phyloP scores from a whole-genome alignment of 1,140 invertebrate genomes.

The Lordiphosa stackelbergi region DNA sequence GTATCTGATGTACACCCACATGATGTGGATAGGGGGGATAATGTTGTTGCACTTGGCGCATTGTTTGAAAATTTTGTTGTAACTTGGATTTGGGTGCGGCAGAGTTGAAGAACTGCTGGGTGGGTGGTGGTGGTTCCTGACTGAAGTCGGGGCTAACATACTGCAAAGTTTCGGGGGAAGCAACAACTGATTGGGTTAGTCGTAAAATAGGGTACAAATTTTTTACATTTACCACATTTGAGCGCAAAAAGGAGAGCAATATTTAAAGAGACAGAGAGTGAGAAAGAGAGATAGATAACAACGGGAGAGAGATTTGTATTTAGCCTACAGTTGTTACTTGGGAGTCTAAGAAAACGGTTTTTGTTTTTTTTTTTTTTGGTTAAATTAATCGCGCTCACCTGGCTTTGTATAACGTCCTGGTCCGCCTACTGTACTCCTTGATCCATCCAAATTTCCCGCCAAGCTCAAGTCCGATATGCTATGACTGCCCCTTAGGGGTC shows the following conservation, averaged over 20 bases:
- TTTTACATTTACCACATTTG: constrained; percentile 45
- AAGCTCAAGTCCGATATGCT: constrained; percentile 85
- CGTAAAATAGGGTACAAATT: constrained; percentile 16
- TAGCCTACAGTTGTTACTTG: constrained; percentile 45
- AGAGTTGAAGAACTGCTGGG: constrained; percentile 68
- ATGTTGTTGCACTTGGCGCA: constrained; percentile 76
- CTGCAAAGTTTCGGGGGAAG: constrained; percentile 63
- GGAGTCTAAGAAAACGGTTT: neutral
- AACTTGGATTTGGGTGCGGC: constrained; percentile 76
- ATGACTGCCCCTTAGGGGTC: constrained; percentile 88
- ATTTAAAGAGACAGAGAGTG: constrained; percentile 36
- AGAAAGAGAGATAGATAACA: constrained; percentile 37
- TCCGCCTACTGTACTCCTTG: constrained; percentile 47
- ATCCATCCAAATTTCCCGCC: constrained; percentile 77
- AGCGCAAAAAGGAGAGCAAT: constrained; percentile 44
- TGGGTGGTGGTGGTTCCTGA: constrained; percentile 18
- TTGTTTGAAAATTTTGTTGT: constrained; percentile 76
- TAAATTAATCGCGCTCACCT: constrained; percentile 40
- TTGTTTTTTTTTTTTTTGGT: neutral
- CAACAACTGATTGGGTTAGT: constrained; percentile 64
- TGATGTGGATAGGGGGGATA: constrained; percentile 77
- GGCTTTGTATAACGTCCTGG: constrained; percentile 67
- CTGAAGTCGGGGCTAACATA: constrained; percentile 43
- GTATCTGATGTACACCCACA: constrained; percentile 73
- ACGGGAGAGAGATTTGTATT: constrained; percentile 39